These are phyloP conservation scores for Tetranychus cinnabarinus DNA, from an alignment of 1,140 invertebrate species.

Conservation along the genomic window DNA sequence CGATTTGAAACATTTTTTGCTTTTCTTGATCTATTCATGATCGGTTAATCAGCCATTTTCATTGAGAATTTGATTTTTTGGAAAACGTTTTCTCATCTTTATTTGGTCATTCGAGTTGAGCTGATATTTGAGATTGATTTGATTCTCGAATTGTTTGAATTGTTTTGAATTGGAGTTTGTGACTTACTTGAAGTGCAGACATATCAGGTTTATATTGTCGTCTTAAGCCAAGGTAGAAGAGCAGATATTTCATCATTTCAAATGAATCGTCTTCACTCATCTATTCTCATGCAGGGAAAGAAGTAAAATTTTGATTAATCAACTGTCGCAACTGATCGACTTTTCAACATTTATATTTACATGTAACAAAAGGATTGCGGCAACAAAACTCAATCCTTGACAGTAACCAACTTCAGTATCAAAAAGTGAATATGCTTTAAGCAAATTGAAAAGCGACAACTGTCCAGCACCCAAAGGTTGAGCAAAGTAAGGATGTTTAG, in stretches of 20 bases:
- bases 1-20: neutral
- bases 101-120: too few species aligned
- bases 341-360: slow-evolving; percentile 29
- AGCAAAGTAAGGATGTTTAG: slow-evolving; percentile 71
- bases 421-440: slow-evolving; percentile 82
- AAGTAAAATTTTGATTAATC: neutral
- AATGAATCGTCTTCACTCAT: slow-evolving; percentile 75
- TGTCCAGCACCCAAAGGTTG: slow-evolving; percentile 67
- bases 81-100: too few species aligned
- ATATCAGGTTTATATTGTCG: slow-evolving; percentile 78
- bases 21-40: neutral
- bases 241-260: slow-evolving; percentile 57
- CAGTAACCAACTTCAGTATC: slow-evolving; percentile 85
- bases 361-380: slow-evolving; percentile 70
- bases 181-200: slow-evolving; percentile 50
- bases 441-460: slow-evolving; percentile 68
- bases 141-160: too few species aligned
- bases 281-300: slow-evolving; percentile 23
- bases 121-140: too few species aligned
- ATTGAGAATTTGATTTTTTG: too few species aligned
- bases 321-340: neutral
- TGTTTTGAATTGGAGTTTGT: neutral
- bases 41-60: neutral
- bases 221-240: slow-evolving; percentile 62
- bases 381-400: slow-evolving; percentile 83